Conservation (phyloP, 2,797 vertebrate species). For the Ctenochaetus hawaiiensis region DNA sequence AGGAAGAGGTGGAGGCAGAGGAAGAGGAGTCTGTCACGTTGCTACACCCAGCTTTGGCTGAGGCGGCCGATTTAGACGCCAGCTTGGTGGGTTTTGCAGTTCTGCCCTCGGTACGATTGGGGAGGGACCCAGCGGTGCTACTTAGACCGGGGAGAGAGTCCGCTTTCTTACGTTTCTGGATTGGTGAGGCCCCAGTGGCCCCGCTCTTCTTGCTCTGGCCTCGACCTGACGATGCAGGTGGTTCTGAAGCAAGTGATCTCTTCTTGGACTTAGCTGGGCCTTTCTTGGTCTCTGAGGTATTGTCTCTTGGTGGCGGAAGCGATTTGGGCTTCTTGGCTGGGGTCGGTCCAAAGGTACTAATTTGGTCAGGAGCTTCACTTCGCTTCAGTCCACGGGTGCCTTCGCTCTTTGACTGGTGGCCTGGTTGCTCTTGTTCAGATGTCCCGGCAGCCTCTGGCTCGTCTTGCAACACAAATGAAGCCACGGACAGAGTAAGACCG, state of each 20-base stretch:
- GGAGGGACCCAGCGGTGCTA: slow-evolving; percentile 91
- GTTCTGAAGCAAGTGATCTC: slow-evolving; percentile 89
- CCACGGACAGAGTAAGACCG: slow-evolving; percentile 92
- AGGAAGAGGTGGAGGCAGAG: slow-evolving; percentile 97
- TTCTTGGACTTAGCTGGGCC: slow-evolving; percentile 92
- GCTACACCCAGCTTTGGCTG: slow-evolving; percentile 99
- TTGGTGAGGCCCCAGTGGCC: slow-evolving; percentile 89
- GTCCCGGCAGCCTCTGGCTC: slow-evolving; percentile 92
- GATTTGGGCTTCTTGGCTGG: slow-evolving; percentile 97
- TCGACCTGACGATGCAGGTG: slow-evolving; percentile 91
- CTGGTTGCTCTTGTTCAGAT: slow-evolving; percentile 92
- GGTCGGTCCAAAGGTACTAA: slow-evolving; percentile 92
- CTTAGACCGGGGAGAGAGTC: slow-evolving; percentile 92
- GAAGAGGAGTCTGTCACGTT: slow-evolving; percentile 98
- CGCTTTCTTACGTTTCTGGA: slow-evolving; percentile 98
- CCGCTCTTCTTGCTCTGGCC: slow-evolving; percentile 93
- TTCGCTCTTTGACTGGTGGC: slow-evolving; percentile 94
- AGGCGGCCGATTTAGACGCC: slow-evolving; percentile 99
- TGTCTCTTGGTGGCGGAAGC: slow-evolving; percentile 81
- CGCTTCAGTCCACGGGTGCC: slow-evolving; percentile 94
- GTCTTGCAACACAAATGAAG: slow-evolving; percentile 92
- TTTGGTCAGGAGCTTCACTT: slow-evolving; percentile 95
- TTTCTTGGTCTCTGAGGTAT: slow-evolving; percentile 89
- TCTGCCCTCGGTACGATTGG: slow-evolving; percentile 94
- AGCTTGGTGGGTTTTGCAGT: slow-evolving; percentile 99